Conservation (phyloP, 1,140 invertebrate species). For the Yoshiicerus persimilis region DNA sequence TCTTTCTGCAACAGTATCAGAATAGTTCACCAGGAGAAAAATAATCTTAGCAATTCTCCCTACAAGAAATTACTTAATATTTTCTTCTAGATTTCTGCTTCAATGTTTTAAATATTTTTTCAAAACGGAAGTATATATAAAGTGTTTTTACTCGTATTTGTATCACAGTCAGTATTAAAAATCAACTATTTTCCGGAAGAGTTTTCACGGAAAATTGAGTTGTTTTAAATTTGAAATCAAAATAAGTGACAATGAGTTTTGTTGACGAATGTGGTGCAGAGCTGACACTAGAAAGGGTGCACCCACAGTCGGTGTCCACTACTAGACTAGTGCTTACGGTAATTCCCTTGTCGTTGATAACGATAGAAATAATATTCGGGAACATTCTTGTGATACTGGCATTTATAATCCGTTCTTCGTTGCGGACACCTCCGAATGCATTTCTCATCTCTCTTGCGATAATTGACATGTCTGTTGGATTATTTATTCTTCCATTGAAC, state of each 20-base stretch:
- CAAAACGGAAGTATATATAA: too few relatives aligned
- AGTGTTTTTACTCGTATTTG: too few relatives aligned
- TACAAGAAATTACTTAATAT: too few relatives aligned
- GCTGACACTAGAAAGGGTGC: background rate
- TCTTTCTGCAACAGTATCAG: too few relatives aligned
- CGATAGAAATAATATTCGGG: background rate
- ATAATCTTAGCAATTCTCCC: too few relatives aligned
- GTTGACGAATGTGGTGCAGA: background rate
- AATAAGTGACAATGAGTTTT: background rate
- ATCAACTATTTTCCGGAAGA: too few relatives aligned
- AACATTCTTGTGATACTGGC: constrained; percentile 23
- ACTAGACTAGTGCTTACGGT: background rate
- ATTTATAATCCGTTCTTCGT: background rate
- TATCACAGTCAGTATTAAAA: too few relatives aligned
- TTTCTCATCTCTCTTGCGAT: constrained; percentile 14
- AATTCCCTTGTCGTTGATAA: background rate
- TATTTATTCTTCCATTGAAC: constrained; percentile 28
- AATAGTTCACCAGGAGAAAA: too few relatives aligned
- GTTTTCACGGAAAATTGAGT: too few relatives aligned
- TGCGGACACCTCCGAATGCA: constrained; percentile 6
- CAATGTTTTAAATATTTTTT: too few relatives aligned
- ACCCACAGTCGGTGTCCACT: background rate
- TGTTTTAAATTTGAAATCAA: too few relatives aligned
- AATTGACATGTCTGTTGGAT: constrained; percentile 19
- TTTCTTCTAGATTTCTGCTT: too few relatives aligned